Evolutionary conservation across 53 echinoderm and acorn worm species (phyloP).

Genomic region (Crossaster papposus): DNA sequence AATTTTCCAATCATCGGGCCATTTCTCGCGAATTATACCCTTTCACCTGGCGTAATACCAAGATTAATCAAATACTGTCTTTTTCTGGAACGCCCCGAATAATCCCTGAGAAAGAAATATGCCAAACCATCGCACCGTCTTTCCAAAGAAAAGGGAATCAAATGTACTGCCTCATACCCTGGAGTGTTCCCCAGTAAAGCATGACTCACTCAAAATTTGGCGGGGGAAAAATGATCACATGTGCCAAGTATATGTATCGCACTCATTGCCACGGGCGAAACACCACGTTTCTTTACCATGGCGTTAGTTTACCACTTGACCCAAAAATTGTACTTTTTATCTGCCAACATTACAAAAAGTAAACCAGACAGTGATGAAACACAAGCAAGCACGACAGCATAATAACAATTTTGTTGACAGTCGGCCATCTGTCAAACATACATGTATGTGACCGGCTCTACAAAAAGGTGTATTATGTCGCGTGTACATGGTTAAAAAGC

Average conservation of each 20-base stretch:
- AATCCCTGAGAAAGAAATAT: neutral
- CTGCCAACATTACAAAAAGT: neutral
- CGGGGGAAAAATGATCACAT: neutral
- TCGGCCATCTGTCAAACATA: neutral
- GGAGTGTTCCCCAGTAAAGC: neutral
- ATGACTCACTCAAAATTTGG: conserved; percentile 13
- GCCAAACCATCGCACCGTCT: neutral
- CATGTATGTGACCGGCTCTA: no score
- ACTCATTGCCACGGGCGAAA: neutral
- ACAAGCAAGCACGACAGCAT: neutral
- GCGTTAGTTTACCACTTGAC: neutral
- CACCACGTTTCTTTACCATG: neutral
- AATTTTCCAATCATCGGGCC: neutral
- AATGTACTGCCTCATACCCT: neutral
- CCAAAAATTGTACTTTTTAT: conserved; percentile 1
- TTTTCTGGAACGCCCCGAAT: neutral
- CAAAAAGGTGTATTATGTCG: no score
- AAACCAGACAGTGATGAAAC: neutral
- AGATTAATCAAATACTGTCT: neutral
- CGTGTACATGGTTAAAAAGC: no score
- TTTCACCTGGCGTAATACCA: neutral
- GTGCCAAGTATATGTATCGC: neutral
- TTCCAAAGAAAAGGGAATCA: neutral
- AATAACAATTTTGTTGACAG: neutral
- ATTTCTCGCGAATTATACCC: neutral